Percentiles rank a stretch among this genome's conserved stretches.
These are phyloP conservation scores for Enteromius viviparus DNA, from an alignment of 2,797 vertebrate genomes.

Conservation along the genomic window DNA sequence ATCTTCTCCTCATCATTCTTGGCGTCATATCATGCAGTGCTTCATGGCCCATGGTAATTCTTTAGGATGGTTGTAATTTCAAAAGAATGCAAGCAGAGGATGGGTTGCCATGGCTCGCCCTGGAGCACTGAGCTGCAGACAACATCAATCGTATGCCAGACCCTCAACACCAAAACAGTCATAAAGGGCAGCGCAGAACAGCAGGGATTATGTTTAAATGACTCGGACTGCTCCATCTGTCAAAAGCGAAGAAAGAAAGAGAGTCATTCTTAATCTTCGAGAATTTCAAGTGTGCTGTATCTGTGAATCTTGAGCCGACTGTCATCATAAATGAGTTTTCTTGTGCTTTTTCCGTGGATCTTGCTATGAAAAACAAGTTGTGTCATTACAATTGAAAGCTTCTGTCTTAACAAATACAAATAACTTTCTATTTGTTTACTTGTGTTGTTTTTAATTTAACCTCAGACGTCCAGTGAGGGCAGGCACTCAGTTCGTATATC, in stretches of 20 bases:
- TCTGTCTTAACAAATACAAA: conserved; percentile 3
- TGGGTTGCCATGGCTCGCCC: conserved; percentile 43
- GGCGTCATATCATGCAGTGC: conserved; percentile 62
- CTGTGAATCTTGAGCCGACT: neutral
- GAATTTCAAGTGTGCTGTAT: neutral
- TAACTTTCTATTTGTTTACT: neutral
- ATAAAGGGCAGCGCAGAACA: conserved; percentile 42
- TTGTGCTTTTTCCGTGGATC: conserved; percentile 2
- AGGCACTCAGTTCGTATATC: conserved; percentile 95
- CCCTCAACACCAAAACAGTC: conserved; percentile 44
- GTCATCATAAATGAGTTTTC: conserved; percentile 13
- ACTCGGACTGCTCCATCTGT: conserved; percentile 26
- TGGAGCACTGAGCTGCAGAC: conserved; percentile 40
- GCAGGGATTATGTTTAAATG: conserved; percentile 35
- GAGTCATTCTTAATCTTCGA: conserved; percentile 1
- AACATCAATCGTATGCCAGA: conserved; percentile 30
- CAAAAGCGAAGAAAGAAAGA: conserved; percentile 34
- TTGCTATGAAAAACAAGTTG: neutral
- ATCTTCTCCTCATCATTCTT: conserved; percentile 53
- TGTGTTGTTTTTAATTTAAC: conserved; percentile 56
- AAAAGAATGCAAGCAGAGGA: conserved; percentile 69
- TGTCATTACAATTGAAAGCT: conserved; percentile 16
- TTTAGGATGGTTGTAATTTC: conserved; percentile 70
- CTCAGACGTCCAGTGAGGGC: conserved; percentile 88
- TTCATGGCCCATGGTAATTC: conserved; percentile 69